Conservation (phyloP, 2,888 invertebrate species). For the Hermaeophaga mercurialis region DNA sequence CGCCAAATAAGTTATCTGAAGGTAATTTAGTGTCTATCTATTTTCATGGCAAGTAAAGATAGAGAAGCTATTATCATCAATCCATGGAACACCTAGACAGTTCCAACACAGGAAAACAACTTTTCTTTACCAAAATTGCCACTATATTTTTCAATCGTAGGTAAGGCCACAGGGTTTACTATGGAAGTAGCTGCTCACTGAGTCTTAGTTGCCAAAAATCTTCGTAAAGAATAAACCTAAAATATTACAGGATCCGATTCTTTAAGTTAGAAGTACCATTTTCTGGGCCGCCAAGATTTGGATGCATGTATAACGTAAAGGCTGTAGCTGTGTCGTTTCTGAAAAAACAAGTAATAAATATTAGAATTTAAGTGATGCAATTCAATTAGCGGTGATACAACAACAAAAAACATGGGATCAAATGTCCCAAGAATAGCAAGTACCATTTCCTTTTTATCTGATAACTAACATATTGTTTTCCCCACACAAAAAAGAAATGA, state of each 20-base stretch:
- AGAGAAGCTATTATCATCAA: constrained; percentile 74
- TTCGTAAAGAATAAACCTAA: constrained; percentile 80
- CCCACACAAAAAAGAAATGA: no score
- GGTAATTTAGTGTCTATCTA: constrained; percentile 79
- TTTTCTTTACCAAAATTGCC: constrained; percentile 83
- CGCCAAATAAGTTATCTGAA: constrained; percentile 76
- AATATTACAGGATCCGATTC: constrained; percentile 79
- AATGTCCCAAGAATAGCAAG: no score
- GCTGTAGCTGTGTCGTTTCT: constrained; percentile 45
- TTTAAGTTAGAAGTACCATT: constrained; percentile 79
- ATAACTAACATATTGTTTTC: no score
- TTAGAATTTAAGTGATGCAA: no score
- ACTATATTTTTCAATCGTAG: constrained; percentile 82
- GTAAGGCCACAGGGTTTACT: constrained; percentile 86
- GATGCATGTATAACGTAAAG: constrained; percentile 67
- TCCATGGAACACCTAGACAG: constrained; percentile 80
- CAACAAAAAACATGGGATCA: no score
- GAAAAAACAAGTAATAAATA: no score
- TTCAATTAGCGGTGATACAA: no score
- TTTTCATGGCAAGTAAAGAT: constrained; percentile 77
- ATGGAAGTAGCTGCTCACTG: constrained; percentile 85
- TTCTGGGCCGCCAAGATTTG: constrained; percentile 76
- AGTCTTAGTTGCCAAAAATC: constrained; percentile 82
- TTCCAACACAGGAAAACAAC: constrained; percentile 79
- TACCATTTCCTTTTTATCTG: no score